These are phyloP conservation scores for Dicyrtomina minuta DNA, from an alignment of 2,888 invertebrate genomes.

Conservation along the genomic window DNA sequence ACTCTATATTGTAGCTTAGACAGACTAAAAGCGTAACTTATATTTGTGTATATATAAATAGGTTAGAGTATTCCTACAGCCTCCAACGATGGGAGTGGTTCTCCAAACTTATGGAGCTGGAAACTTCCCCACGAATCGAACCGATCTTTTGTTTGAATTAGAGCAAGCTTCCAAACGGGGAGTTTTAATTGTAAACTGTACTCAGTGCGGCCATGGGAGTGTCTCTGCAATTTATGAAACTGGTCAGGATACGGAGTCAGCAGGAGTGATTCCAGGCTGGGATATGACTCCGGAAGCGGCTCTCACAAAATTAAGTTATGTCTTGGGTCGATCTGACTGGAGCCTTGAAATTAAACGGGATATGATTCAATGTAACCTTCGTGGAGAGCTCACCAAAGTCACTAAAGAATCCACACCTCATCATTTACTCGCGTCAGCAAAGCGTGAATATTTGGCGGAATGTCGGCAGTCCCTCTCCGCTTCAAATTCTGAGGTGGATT, in stretches of 20 bases:
- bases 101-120: conserved; percentile 91
- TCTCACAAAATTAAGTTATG: conserved; percentile 84
- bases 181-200: conserved; percentile 85
- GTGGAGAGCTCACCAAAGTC: conserved; percentile 73
- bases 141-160: conserved; percentile 75
- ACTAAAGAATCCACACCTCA: conserved; percentile 36
- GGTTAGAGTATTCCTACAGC: conserved; percentile 62
- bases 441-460: conserved; percentile 24
- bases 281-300: conserved; percentile 96
- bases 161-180: conserved; percentile 71
- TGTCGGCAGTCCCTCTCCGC: not conserved
- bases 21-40: not conserved
- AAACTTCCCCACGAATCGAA: conserved; percentile 81
- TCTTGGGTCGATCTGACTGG: conserved; percentile 76
- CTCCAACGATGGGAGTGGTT: conserved; percentile 80
- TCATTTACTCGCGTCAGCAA: conserved; percentile 9
- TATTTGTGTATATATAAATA: too few species aligned
- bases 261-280: conserved; percentile 63
- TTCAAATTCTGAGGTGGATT: too few species aligned
- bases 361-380: conserved; percentile 75
- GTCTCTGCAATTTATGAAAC: conserved; percentile 82
- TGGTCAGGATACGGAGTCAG: conserved; percentile 64
- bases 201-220: conserved; percentile 82
- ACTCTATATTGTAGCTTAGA: not conserved
- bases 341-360: conserved; percentile 67